Evolutionary conservation across 2,888 invertebrate genomes (phyloP).

Genomic region (Endomychus coccineus): DNA sequence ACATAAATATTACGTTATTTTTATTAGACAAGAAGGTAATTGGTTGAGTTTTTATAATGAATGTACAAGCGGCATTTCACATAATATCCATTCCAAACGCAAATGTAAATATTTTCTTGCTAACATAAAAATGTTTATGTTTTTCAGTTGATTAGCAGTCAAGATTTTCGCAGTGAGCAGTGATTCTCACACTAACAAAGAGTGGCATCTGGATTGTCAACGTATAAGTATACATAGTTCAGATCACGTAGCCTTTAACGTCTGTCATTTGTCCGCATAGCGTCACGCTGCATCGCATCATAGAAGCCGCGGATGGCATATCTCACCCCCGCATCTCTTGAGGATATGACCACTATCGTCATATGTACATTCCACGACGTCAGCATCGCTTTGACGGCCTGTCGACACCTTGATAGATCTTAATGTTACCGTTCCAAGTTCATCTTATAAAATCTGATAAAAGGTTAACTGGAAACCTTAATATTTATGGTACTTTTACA

Average conservation of each 20-base stretch:
- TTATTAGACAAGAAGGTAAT: slow-evolving; percentile 7
- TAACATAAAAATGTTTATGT: background rate
- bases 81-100: slow-evolving; percentile 14
- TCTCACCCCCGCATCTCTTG: slow-evolving; percentile 39
- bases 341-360: slow-evolving; percentile 23
- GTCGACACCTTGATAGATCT: slow-evolving; percentile 17
- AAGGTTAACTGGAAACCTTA: no score
- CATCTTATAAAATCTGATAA: no score
- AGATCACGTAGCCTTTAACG: slow-evolving; percentile 41
- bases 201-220: slow-evolving; percentile 30
- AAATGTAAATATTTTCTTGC: slow-evolving; percentile 8
- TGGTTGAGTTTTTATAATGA: slow-evolving; percentile 9
- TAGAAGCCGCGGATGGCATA: slow-evolving; percentile 37
- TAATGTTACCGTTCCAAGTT: no score
- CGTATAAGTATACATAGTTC: slow-evolving; percentile 38
- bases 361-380: slow-evolving; percentile 31
- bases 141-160: slow-evolving; percentile 23
- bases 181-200: slow-evolving; percentile 38
- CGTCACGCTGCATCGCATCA: slow-evolving; percentile 35
- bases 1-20: slow-evolving; percentile 3
- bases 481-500: no score
- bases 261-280: slow-evolving; percentile 41
- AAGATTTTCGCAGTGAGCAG: slow-evolving; percentile 31
- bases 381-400: slow-evolving; percentile 22
- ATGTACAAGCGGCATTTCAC: slow-evolving; percentile 9